Percentiles rank a stretch among this genome's conserved stretches.
These are phyloP conservation scores for Myotis daubentonii DNA, from an alignment of 2,797 vertebrate genomes.

Conservation along the genomic window DNA sequence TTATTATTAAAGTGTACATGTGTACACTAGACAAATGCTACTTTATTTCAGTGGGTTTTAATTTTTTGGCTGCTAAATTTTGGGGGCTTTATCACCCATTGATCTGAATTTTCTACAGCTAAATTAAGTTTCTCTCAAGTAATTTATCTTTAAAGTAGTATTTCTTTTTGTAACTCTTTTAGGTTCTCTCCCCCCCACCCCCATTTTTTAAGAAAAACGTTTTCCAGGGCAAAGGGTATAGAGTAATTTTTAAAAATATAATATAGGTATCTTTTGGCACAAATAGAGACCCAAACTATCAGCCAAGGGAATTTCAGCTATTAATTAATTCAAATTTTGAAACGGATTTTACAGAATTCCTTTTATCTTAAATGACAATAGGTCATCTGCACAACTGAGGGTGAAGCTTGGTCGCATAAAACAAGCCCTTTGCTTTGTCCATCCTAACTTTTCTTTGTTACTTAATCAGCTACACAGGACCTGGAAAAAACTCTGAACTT, in stretches of 20 bases:
- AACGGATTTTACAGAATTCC: neutral
- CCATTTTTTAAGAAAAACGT: neutral
- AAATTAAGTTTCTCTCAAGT: constrained; percentile 40
- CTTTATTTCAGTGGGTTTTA: constrained; percentile 1
- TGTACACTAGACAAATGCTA: neutral
- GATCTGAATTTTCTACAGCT: constrained; percentile 5
- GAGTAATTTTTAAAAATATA: neutral
- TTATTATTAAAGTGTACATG: neutral
- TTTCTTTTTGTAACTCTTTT: constrained; percentile 26
- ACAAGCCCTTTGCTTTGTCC: neutral
- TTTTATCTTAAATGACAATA: neutral
- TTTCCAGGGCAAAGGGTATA: neutral
- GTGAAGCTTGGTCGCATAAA: neutral
- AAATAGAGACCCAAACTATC: neutral
- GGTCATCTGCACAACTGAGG: neutral
- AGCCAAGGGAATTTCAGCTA: neutral
- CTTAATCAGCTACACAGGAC: neutral
- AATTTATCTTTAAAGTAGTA: constrained; percentile 19
- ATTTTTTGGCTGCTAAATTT: neutral
- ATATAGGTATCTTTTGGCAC: neutral
- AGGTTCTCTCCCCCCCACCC: neutral
- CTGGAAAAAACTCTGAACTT: neutral
- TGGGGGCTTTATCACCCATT: constrained; percentile 4
- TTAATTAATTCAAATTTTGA: neutral
- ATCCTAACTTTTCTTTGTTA: neutral